Evolutionary conservation across 2,113 vertebrate species (phyloP), one percentile per base, ranked within the genome.

Genomic region (Mohoua ochrocephala): DNA sequence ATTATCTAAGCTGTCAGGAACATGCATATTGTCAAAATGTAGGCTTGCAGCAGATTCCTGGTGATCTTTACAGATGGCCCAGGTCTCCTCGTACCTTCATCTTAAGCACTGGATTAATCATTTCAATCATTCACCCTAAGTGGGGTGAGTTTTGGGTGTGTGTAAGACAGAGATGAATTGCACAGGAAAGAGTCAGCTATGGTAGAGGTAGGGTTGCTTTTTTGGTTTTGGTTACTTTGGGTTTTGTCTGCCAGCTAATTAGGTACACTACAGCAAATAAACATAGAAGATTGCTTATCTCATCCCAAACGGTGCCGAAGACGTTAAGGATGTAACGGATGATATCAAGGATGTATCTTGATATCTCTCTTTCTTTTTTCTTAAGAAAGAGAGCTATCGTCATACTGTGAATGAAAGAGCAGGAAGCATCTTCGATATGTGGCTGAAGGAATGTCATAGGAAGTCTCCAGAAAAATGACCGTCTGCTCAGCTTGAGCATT

Each of bases 1-100:
- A 31, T 93, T 95, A 95, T 65, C 91, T 65, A 35, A 83, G 76
- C 88, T 91, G 79, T 92, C 79, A 91, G 83, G 42, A 94, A 70
- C 91, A 70, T 41, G 49, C 3, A 1, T 77, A n/a, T 64, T 78
- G 60, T 87, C 69, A 75, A 89, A 92, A 84, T 31, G 60, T 26
- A 84, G 69, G 22, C 39, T 81, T 92, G 84, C 69, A 92, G 49
- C 73, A 86, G 71, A 81, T 81, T 93, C 28, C 27, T 70, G 33
- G 59, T 67, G 79, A 91, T 95, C 47, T 89, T 88, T 92, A 81
- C 75, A 77, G 85, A 91, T 63, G 83, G 71, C 23, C 42, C 39
- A 67, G 42, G 42, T 96, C 79, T 87, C 65, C 41, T 81, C 54
- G 44, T 69, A 93, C 33, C 37, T 80, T 91, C 37, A 71, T 2